A percentile compares a stretch with the other conserved stretches of the same genome.
Evolutionary conservation across 2,888 invertebrate species (phyloP).

Genomic region (Marronus borbonicus): DNA sequence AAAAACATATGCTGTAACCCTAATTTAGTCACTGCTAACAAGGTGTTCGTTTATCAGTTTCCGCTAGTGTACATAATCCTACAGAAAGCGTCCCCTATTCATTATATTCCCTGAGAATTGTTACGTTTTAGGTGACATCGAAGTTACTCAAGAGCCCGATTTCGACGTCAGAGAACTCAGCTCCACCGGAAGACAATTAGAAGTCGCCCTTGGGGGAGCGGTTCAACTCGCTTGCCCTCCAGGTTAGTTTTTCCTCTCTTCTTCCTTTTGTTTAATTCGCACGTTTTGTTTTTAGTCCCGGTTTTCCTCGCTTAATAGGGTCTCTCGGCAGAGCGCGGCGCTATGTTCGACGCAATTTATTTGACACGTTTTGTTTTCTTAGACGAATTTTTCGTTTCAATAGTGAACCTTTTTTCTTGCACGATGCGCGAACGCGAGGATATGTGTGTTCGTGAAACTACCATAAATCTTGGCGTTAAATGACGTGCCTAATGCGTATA

Average conservation of each 20-base stretch:
- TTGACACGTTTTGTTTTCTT: conserved; percentile 48
- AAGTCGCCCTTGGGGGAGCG: conserved; percentile 89
- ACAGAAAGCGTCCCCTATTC: neutral
- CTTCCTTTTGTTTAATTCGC: conserved; percentile 49
- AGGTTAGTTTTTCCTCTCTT: conserved; percentile 70
- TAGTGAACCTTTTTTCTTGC: conserved; percentile 27
- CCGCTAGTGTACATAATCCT: no score
- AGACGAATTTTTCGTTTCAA: conserved; percentile 29
- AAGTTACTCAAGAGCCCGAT: conserved; percentile 76
- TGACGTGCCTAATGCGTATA: neutral
- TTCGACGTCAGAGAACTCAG: conserved; percentile 72
- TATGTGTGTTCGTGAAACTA: conserved; percentile 1
- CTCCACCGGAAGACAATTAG: conserved; percentile 79
- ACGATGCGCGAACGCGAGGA: neutral
- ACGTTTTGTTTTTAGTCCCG: conserved; percentile 50
- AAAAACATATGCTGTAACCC: no score
- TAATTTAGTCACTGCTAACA: neutral
- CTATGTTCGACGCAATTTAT: conserved; percentile 48
- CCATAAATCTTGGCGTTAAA: conserved; percentile 40
- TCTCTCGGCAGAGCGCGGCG: conserved; percentile 24
- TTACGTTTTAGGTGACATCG: conserved; percentile 67
- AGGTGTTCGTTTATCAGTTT: conserved; percentile 1
- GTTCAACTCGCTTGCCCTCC: conserved; percentile 89
- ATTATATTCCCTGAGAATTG: conserved; percentile 30
- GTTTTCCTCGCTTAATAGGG: conserved; percentile 49